Percentiles rank a stretch among this genome's conserved stretches.
These are phyloP conservation scores for Megaustenia siamemsis DNA, from an alignment of 2,888 invertebrate species.

Conservation along the genomic window DNA sequence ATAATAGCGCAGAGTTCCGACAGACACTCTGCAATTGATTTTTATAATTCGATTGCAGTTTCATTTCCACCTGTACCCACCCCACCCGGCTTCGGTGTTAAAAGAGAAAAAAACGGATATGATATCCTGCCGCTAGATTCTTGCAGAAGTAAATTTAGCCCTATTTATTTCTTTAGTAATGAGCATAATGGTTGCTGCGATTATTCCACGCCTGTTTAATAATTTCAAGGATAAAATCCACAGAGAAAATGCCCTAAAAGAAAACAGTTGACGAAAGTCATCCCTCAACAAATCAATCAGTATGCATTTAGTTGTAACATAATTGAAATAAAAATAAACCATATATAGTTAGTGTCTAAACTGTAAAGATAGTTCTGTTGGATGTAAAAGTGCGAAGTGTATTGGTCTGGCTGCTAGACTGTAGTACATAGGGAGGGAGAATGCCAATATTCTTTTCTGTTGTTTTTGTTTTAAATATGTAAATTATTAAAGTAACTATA, in stretches of 20 bases:
- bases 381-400: too few species aligned
- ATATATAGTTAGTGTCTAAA: too few species aligned
- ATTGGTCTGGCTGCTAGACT: too few species aligned
- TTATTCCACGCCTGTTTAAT: background rate
- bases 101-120: background rate
- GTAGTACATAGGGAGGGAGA: too few species aligned
- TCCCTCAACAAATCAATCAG: background rate
- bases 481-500: too few species aligned
- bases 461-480: too few species aligned
- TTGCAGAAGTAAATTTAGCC: too few species aligned
- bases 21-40: background rate
- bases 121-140: background rate
- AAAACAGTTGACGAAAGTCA: background rate
- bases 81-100: background rate
- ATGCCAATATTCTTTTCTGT: too few species aligned
- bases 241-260: background rate
- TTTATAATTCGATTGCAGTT: background rate
- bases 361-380: too few species aligned
- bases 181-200: background rate
- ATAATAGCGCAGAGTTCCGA: too few species aligned
- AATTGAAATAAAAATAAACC: conserved; percentile 1
- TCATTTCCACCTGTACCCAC: background rate
- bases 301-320: background rate
- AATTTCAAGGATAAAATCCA: background rate
- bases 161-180: background rate